Evolutionary conservation across 2,797 vertebrate species (phyloP).

Genomic region (Emydoidea blandingii): DNA sequence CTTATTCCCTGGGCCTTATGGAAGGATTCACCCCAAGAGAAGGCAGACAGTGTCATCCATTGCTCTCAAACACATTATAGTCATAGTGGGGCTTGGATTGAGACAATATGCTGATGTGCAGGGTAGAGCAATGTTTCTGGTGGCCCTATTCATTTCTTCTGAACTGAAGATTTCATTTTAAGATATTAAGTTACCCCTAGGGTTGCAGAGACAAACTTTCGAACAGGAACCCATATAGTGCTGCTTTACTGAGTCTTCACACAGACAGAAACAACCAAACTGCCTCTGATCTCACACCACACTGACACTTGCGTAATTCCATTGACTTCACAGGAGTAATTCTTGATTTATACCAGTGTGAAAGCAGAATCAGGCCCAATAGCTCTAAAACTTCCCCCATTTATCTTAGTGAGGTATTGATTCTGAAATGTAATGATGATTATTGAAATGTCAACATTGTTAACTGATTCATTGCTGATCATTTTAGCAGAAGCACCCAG

Average conservation of each 20-base stretch:
- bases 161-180: too few relatives aligned
- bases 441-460: background rate
- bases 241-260: too few relatives aligned
- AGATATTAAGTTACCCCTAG: too few relatives aligned
- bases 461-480: background rate
- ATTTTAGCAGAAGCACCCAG: too few relatives aligned
- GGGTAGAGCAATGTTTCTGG: too few relatives aligned
- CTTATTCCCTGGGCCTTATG: background rate
- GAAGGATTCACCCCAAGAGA: background rate
- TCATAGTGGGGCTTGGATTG: background rate
- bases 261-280: background rate
- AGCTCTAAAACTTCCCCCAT: background rate
- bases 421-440: background rate
- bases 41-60: background rate
- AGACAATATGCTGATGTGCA: background rate
- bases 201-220: too few relatives aligned
- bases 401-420: background rate
- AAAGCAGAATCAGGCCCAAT: background rate
- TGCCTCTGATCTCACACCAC: background rate
- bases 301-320: background rate
- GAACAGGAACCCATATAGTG: too few relatives aligned
- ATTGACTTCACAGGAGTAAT: background rate
- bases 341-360: background rate
- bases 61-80: background rate
- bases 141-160: too few relatives aligned